These are phyloP conservation scores for Rhinogobius similis DNA, from an alignment of 2,113 vertebrate species.

Conservation along the genomic window DNA sequence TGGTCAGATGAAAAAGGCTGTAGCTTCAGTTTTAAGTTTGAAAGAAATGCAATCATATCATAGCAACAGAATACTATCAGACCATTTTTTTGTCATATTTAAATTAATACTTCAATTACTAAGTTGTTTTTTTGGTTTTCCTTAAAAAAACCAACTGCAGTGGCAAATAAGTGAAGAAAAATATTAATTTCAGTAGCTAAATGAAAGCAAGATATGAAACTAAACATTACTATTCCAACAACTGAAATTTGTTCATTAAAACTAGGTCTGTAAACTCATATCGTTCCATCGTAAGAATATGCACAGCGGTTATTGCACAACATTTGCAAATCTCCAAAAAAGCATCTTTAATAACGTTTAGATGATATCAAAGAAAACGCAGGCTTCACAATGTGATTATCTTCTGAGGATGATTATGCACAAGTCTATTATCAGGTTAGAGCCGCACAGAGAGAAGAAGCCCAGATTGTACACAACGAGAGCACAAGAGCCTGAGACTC, in stretches of 20 bases:
- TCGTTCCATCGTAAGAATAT: conserved; percentile 10
- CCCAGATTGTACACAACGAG: conserved; percentile 40
- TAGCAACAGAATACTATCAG: too few relatives aligned
- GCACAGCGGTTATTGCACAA: conserved; percentile 21
- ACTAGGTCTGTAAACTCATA: not conserved
- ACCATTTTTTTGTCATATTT: too few relatives aligned
- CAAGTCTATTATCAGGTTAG: conserved; percentile 58
- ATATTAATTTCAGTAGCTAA: not conserved
- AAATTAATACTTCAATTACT: too few relatives aligned
- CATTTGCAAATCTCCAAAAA: conserved; percentile 25
- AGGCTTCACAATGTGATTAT: conserved; percentile 56
- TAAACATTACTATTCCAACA: not conserved
- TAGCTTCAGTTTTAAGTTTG: too few relatives aligned
- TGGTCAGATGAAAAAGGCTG: too few relatives aligned
- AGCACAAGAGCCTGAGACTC: conserved; percentile 39
- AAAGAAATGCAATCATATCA: too few relatives aligned
- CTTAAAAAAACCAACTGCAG: too few relatives aligned
- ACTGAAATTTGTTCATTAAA: not conserved
- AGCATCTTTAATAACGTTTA: conserved; percentile 38
- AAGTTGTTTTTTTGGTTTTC: too few relatives aligned
- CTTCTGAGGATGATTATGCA: conserved; percentile 52
- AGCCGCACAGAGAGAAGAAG: conserved; percentile 27
- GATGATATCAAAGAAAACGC: conserved; percentile 38
- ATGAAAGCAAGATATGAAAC: not conserved
- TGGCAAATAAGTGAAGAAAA: not conserved